Base-by-base conservation (phyloP, 2,797 vertebrate genomes). In the Ambastaia sidthimunki region DNA sequence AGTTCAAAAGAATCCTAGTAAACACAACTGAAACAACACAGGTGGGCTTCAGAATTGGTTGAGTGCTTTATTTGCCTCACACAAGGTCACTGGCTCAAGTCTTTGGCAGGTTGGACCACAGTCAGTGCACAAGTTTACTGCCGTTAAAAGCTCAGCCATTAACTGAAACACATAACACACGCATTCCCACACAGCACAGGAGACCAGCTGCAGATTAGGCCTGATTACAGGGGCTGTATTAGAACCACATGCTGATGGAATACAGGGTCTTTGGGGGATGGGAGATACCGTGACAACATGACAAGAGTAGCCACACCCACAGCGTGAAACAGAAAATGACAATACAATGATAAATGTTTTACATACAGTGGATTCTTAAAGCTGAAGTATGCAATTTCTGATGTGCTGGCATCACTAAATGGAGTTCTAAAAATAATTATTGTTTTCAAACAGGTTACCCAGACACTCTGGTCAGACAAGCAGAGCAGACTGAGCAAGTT, bases 71-170 rank as follows among this genome's bases (percentile, higher is more conserved):
- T 63, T 67, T 76, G 74, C 48, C 62, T 67, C 34, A 66, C 34
- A 7, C 31, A 13, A 67, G 31, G 62, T 77, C 75, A 77, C 16
- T 77, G 66, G 75, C 66, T 69, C 66, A 60, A 41, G 66, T 48
- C 37, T 77, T 69, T 70, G 75, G 44, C n/a, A 76, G 62, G 34
- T 76, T 67, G 31, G 62, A 76, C 50, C 63, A 57, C 74, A 77
- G 66, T 69, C 75, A 16, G 34, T 69, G 50, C 54, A 68, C 67
- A 16, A 21, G 54, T 77, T 70, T 69, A 48, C 67, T 77, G 66
- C 37, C 10, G 65, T 57, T 69, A 34, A 59, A 23, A 31, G n/a
- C 52, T 68, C 54, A 0, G 23, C 12, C 13, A 48, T 77, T 77
- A 70, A 60, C 75, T 16, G 41, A 77, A 77, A 60, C 75, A 69